phyloP scores from a whole-genome alignment of 1,140 invertebrate species.

The Vollenhovia emeryi region DNA sequence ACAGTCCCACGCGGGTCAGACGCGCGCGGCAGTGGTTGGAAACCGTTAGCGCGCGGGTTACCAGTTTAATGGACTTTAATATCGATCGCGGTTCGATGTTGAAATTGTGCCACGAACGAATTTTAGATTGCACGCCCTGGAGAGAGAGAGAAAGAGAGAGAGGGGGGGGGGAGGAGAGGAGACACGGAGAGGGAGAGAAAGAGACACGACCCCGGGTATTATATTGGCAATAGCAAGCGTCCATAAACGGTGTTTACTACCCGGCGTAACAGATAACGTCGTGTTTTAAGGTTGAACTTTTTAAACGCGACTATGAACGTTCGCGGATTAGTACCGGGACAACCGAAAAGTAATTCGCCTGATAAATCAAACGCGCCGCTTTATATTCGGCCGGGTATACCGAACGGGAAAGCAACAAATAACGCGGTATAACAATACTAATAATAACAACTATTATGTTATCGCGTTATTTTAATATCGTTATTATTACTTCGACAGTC shows the following conservation, averaged over 20 bases:
- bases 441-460: constrained; percentile 17
- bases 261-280: constrained; percentile 45
- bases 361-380: constrained; percentile 14
- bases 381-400: neutral
- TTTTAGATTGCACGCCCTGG: constrained; percentile 66
- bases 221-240: constrained; percentile 65
- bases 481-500: constrained; percentile 8
- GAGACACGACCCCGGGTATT: constrained; percentile 47
- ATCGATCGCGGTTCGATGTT: constrained; percentile 73
- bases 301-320: constrained; percentile 19
- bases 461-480: neutral
- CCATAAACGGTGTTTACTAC: constrained; percentile 68
- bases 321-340: constrained; percentile 18
- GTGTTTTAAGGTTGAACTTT: constrained; percentile 45
- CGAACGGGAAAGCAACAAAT: neutral
- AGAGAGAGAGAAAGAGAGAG: no score
- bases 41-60: constrained; percentile 71
- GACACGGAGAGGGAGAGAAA: neutral
- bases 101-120: constrained; percentile 74
- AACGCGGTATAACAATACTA: neutral
- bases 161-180: no score
- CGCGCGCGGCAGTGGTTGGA: constrained; percentile 60
- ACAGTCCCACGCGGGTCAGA: constrained; percentile 70
- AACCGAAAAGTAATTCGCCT: constrained; percentile 32
- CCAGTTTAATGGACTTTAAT: constrained; percentile 75